phyloP scores from a whole-genome alignment of 1,140 invertebrate genomes.

The Teleopsis dalmanni region DNA sequence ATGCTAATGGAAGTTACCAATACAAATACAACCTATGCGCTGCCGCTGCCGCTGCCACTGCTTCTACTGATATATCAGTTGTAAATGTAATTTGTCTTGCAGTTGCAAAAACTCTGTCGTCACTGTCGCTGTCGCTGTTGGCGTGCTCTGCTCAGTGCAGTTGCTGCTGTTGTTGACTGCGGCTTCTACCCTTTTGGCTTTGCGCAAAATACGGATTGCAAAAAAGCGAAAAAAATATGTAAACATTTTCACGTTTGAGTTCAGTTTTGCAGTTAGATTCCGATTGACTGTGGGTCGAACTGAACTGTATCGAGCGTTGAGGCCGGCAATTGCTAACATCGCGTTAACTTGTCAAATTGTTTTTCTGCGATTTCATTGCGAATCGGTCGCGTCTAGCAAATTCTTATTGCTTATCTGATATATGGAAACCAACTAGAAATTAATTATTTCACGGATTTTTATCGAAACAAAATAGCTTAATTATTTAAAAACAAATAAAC shows the following conservation, averaged over 20 bases:
- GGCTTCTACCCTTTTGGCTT: too few relatives aligned
- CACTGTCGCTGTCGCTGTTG: slow-evolving; percentile 9
- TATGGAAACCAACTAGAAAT: not conserved
- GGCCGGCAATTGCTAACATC: slow-evolving; percentile 37
- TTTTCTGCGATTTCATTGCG: not conserved
- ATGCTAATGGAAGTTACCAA: too few relatives aligned
- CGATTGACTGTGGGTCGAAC: slow-evolving; percentile 13
- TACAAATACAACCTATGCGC: not conserved
- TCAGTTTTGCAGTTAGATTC: slow-evolving; percentile 9
- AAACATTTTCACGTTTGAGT: too few relatives aligned
- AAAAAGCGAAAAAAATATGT: too few relatives aligned
- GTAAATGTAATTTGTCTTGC: too few relatives aligned
- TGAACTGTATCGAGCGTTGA: slow-evolving; percentile 15
- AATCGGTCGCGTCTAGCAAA: not conserved
- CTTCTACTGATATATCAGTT: too few relatives aligned
- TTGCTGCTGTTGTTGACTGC: slow-evolving; percentile 7
- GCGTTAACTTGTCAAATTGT: slow-evolving; percentile 34
- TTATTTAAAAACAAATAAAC: too few relatives aligned
- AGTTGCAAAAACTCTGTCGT: slow-evolving; percentile 2
- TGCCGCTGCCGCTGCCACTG: too few relatives aligned
- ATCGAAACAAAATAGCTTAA: too few relatives aligned
- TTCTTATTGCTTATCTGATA: not conserved
- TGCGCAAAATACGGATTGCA: too few relatives aligned
- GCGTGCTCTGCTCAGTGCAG: too few relatives aligned
- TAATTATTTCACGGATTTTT: too few relatives aligned